phyloP scores from a whole-genome alignment of 2,113 vertebrate genomes.

The Lycaon pictus region DNA sequence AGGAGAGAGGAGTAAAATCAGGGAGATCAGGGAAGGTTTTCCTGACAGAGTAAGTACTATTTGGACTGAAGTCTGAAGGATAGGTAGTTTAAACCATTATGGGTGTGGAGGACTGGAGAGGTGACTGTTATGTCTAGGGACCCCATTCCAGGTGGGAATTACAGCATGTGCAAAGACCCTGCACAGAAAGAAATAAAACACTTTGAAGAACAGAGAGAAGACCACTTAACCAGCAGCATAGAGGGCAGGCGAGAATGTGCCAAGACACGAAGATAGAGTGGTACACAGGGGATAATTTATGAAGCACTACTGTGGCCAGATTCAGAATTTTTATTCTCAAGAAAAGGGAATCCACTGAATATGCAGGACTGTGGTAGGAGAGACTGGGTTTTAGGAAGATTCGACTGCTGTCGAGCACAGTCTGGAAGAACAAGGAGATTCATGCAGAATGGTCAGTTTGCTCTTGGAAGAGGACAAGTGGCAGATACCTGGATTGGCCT shows the following conservation, averaged over 20 bases:
- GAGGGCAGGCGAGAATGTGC: fast-evolving
- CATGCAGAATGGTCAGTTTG: not conserved
- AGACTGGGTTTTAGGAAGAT: not conserved
- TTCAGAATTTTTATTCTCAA: not conserved
- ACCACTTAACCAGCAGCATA: not conserved
- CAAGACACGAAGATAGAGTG: not conserved
- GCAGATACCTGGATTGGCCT: too few species aligned
- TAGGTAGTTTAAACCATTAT: too few species aligned
- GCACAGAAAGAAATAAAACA: not conserved
- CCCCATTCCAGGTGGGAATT: too few species aligned
- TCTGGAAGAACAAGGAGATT: not conserved
- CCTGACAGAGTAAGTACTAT: not conserved
- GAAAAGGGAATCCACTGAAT: not conserved
- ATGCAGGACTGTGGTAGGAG: not conserved
- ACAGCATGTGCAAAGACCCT: not conserved
- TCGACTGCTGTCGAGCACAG: fast-evolving
- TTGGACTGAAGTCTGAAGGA: not conserved
- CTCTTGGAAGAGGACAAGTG: not conserved
- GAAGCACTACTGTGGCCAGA: too few species aligned
- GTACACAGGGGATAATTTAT: fast-evolving
- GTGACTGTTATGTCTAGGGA: too few species aligned
- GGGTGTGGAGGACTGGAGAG: not conserved
- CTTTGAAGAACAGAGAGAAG: too few species aligned
- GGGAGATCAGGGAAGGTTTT: not conserved
- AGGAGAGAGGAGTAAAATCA: not conserved